These are phyloP conservation scores for Xestia sexstrigata DNA, from an alignment of 2,888 invertebrate genomes.

Conservation along the genomic window DNA sequence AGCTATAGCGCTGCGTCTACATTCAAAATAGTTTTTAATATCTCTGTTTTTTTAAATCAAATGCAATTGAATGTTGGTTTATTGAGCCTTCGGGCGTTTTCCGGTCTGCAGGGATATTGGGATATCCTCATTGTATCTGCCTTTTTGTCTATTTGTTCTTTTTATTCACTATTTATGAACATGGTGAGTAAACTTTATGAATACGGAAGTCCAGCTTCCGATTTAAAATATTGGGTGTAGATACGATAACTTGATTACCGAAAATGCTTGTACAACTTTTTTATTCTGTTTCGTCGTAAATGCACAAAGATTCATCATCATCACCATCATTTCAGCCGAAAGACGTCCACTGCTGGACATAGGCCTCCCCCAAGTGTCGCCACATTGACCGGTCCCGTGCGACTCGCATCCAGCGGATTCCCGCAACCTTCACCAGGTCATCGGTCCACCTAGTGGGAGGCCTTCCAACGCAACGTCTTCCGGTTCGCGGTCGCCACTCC, in stretches of 20 bases:
- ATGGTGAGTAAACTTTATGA: slow-evolving; percentile 21
- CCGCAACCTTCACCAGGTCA: no score
- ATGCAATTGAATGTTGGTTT: slow-evolving; percentile 3
- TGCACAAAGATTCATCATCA: no score
- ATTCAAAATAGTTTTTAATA: slow-evolving; percentile 5
- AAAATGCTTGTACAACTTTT: neutral
- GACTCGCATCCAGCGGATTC: no score
- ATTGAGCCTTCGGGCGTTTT: slow-evolving; percentile 35
- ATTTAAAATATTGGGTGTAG: neutral
- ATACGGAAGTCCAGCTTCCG: neutral
- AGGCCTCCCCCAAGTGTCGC: no score
- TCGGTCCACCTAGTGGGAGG: no score
- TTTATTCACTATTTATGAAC: slow-evolving; percentile 21
- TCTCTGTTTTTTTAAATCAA: neutral
- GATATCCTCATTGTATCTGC: slow-evolving; percentile 24
- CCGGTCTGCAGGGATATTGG: slow-evolving; percentile 13
- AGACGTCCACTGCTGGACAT: no score
- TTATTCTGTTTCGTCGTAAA: neutral
- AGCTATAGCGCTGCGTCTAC: neutral
- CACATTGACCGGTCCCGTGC: no score
- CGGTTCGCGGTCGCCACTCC: no score
- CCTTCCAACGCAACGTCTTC: no score
- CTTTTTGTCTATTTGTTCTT: slow-evolving; percentile 16
- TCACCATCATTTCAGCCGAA: no score
- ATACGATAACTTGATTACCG: neutral